Evolutionary conservation across 2,113 vertebrate species (phyloP), one percentile per base, ranked within the genome.

Genomic region (Scortum barcoo): DNA sequence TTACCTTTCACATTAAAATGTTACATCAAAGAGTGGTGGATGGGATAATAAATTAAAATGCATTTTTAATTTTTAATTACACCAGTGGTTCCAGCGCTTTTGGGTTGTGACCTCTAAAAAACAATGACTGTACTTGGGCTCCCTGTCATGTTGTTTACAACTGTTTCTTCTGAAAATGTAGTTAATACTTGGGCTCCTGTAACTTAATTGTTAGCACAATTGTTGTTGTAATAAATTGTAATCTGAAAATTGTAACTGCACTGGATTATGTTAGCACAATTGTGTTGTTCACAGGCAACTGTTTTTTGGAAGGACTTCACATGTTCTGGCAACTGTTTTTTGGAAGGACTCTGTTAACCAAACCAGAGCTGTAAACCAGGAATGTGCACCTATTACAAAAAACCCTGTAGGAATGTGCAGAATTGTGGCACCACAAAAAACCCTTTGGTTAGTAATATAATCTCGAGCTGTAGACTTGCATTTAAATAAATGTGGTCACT

Each of bases 231-330:
- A n/a, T n/a, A n/a, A n/a, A n/a, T n/a, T n/a, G n/a, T n/a, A n/a
- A n/a, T 6, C 14, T 58, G 17, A 1, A 33, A 58, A 17, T 33
- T 38, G 42, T 63, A 57, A 40, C 38, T 20, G 71, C 50, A 84
- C 80, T 44, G 62, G 24, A 48, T 78, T 51, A 51, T 67, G 53
- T 78, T n/a, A n/a, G n/a, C n/a, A n/a, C n/a, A n/a, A n/a, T n/a
- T 85, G 3, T 36, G 3, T 6, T 36, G 3, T 36, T 36, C 70
- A 81, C 40, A 76, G 14, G 42, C 1, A 9, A 61, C 24, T 56
- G 72, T 69, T 56, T 56, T 22, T 68, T 58, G 20, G 20, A 58
- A n/a, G 60, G 51, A 83, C 42, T 77, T n/a, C n/a, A n/a, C n/a
- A n/a, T n/a, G n/a, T n/a, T n/a, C n/a, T n/a, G 14, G 42, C 1